These are phyloP conservation scores for Melinaea menophilus DNA, from an alignment of 2,888 invertebrate species.

Conservation along the genomic window DNA sequence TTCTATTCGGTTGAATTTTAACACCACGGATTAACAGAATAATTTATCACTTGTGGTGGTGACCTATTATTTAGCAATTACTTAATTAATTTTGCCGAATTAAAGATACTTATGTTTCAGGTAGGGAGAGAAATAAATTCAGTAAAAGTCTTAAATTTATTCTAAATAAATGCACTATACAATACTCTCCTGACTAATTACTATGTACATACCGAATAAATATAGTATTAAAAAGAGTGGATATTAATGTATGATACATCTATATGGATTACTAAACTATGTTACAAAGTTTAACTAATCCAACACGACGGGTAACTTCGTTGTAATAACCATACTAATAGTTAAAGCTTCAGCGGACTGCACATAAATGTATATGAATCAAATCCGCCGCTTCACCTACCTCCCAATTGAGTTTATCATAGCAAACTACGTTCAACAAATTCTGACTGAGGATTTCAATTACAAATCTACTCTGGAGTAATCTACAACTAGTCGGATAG, in stretches of 20 bases:
- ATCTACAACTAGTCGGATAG: constrained; percentile 40
- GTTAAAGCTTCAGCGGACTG: neutral
- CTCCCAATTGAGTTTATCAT: constrained; percentile 18
- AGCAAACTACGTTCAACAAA: constrained; percentile 13
- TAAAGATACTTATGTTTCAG: neutral
- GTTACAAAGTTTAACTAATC: neutral
- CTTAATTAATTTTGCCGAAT: neutral
- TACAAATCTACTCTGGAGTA: constrained; percentile 24
- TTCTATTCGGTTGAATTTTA: constrained; percentile 2
- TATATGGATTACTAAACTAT: neutral
- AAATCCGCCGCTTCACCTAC: constrained; percentile 4
- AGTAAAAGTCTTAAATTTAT: too few relatives aligned
- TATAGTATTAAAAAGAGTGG: too few relatives aligned
- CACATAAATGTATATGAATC: constrained; percentile 5
- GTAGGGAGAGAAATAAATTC: too few relatives aligned
- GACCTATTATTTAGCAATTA: constrained; percentile 1
- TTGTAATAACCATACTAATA: neutral
- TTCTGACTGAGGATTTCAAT: constrained; percentile 28
- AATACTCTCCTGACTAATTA: too few relatives aligned
- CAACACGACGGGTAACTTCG: neutral
- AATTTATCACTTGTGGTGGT: constrained; percentile 1
- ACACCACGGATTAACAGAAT: neutral
- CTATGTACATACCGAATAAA: too few relatives aligned
- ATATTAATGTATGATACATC: neutral
- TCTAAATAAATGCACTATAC: too few relatives aligned